Base-by-base conservation (phyloP, 1,140 invertebrate genomes). In the Tetraneura akinire region DNA sequence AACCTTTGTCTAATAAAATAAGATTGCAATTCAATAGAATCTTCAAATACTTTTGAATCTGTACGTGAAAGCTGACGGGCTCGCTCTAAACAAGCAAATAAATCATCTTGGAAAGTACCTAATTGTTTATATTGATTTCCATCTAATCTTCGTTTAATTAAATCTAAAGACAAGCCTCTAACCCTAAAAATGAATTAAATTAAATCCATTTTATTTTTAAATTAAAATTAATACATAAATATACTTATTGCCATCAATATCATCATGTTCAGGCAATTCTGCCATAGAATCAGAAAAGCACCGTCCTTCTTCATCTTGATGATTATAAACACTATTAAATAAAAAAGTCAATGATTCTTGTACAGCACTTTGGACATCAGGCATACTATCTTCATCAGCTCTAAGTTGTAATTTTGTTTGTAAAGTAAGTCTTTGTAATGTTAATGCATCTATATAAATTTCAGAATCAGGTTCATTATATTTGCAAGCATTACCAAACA, bases 401-500 rank as follows among this genome's bases (percentile, higher is more conserved):
- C 93, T 92, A 23, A 98, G 85, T 84, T 95, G 91, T 81, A 95
- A 87, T 85, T 98, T 98, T 47, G 96, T 96, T 88, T 98, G 95
- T 60, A 98, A 95, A n/a, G 80, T 94, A 42, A 98, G 88, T 83
- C 95, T 88, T 87, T 98, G 96, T 81, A 99, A 86, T 47, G 96
- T 93, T 73, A 99, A 87, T 0, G 97, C 96, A 87, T 99, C 97
- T 87, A 98, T 98, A 85, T 99, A 99, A 83, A 99, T 98, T 85
- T 97, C 94, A 0, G 97, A 98, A 86, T 98, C 97, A 0, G 98
- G 97, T 86, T 99, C 98, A 86, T 99, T 99, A 86, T 98, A 99
- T 87, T 98, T 98, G 88, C 96, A 99, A 37, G 97, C 98, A 86
- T 99, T 99, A 84, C 99, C 97, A 86, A 99, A 97, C 96, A 99